Conservation (phyloP, 2,888 invertebrate species). For the Drosophila meridiana region DNA sequence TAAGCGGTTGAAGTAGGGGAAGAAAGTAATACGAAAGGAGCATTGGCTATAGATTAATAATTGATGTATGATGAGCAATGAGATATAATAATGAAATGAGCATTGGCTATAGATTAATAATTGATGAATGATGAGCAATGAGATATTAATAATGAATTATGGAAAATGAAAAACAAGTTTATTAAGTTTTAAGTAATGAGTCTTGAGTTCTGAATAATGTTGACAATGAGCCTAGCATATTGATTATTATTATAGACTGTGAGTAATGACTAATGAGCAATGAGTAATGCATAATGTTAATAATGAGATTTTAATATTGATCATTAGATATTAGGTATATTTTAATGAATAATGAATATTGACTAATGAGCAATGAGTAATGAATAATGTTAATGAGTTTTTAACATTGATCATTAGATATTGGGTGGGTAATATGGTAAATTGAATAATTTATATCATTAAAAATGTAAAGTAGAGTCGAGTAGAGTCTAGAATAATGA, state of each 20-base stretch:
- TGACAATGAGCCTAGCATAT: too few species aligned
- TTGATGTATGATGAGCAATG: not conserved
- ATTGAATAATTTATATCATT: not conserved
- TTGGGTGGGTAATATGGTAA: too few species aligned
- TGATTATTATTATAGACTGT: too few species aligned
- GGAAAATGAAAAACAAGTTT: not conserved
- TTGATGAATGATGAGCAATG: not conserved
- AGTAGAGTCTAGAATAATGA: not conserved
- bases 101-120: not conserved
- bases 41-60: not conserved
- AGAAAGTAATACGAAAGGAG: not conserved
- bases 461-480: not conserved
- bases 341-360: not conserved
- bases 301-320: not conserved
- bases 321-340: too few species aligned
- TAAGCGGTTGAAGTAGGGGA: too few species aligned
- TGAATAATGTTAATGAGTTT: not conserved
- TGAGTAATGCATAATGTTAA: not conserved
- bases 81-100: not conserved
- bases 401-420: not conserved
- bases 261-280: not conserved
- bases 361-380: not conserved
- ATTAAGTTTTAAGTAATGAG: not conserved
- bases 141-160: not conserved
- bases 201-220: not conserved